Evolutionary conservation across 2,113 vertebrate species (phyloP).

Genomic region (Suncus etruscus): DNA sequence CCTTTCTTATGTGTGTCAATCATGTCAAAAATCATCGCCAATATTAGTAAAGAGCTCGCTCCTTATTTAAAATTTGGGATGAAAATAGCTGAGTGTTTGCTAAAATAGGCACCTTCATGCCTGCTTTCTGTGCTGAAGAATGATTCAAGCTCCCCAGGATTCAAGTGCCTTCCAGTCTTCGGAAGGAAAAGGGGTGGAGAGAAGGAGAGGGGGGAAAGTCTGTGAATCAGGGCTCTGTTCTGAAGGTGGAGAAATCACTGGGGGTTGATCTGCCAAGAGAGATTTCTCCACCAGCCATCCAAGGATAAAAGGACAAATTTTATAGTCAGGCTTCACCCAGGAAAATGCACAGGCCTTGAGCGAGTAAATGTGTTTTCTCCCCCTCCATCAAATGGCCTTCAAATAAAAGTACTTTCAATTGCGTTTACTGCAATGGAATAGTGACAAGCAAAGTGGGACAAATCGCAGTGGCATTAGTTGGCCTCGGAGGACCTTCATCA

Average conservation of each 20-base stretch:
- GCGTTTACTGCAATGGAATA: constrained; percentile 37
- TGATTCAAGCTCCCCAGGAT: neutral
- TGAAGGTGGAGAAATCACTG: constrained; percentile 65
- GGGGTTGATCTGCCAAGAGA: constrained; percentile 3
- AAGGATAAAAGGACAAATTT: constrained; percentile 74
- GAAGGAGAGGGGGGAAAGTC: no score
- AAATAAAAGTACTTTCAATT: constrained; percentile 73
- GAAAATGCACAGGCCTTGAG: constrained; percentile 64
- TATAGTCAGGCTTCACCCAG: constrained; percentile 63
- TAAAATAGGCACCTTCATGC: neutral
- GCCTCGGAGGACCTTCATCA: constrained; percentile 15
- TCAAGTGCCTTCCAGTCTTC: neutral
- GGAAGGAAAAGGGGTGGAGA: no score
- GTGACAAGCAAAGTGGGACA: constrained; percentile 50
- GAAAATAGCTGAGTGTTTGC: constrained; percentile 9
- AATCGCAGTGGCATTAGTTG: constrained; percentile 58
- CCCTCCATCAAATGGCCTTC: constrained; percentile 70
- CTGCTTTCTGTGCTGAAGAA: neutral
- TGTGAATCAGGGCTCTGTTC: neutral
- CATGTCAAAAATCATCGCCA: neutral
- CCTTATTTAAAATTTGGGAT: neutral
- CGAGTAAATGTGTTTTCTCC: constrained; percentile 76
- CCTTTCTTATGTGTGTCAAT: neutral
- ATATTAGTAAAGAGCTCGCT: constrained; percentile 46
- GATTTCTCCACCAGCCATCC: constrained; percentile 61